phyloP scores from a whole-genome alignment of 2,888 invertebrate genomes.

The Charanyca ferruginea region DNA sequence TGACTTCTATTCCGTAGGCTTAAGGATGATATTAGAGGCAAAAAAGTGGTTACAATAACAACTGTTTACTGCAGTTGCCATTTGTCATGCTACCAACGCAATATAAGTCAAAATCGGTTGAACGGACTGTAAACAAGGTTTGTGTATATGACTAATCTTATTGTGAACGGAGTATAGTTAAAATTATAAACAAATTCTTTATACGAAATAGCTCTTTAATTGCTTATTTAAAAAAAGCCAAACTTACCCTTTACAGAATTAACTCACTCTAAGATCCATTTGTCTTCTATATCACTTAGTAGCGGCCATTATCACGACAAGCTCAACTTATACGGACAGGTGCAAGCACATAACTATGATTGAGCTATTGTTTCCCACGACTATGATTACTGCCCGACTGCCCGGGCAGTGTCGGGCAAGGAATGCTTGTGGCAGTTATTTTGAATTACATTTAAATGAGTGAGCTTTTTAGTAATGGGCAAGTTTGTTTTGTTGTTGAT shows the following conservation, averaged over 20 bases:
- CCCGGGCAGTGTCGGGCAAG: constrained; percentile 30
- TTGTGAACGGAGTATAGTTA: too few species aligned
- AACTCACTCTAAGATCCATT: constrained; percentile 5
- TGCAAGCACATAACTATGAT: constrained; percentile 85
- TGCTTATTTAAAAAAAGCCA: too few species aligned
- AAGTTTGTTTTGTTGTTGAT: constrained; percentile 19
- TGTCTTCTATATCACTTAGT: constrained; percentile 60
- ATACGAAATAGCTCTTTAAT: too few species aligned
- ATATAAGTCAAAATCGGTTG: too few species aligned
- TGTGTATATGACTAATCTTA: too few species aligned
- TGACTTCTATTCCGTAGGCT: too few species aligned
- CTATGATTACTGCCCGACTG: constrained; percentile 61
- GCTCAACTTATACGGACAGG: constrained; percentile 80
- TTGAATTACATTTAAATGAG: constrained; percentile 54
- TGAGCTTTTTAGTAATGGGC: constrained; percentile 39
- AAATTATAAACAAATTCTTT: too few species aligned
- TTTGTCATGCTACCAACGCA: too few species aligned
- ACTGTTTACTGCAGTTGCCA: too few species aligned
- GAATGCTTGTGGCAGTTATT: constrained; percentile 51
- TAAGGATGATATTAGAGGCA: too few species aligned
- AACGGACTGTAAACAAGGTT: too few species aligned
- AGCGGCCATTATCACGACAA: constrained; percentile 63
- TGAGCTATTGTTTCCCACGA: constrained; percentile 90
- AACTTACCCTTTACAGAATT: neutral
- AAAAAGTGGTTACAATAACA: too few species aligned